Base-by-base conservation (phyloP, 2,797 vertebrate species). In the Sebastes taczanowskii region DNA sequence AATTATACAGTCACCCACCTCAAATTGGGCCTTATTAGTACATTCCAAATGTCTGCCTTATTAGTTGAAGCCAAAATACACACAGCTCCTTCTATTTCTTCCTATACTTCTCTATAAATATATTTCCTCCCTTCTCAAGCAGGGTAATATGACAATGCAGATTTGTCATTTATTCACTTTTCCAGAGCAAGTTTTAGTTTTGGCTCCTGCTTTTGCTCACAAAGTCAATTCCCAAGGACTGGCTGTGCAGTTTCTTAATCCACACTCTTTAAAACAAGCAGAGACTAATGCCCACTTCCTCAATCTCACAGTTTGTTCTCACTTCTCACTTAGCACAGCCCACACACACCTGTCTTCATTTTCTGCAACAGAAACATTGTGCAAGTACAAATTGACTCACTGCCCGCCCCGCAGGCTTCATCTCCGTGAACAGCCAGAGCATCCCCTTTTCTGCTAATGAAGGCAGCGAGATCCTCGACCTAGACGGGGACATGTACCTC, bases 401-500 rank as follows among this genome's bases (percentile, higher is more conserved):
- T 60, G 69, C 52, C 63, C 68, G 64, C 71, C 84, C 86, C 8
- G 27, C 92, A 97, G 96, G 96, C 73, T 97, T 97, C 72, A 97
- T 98, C 91, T 98, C 97, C 0, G 97, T 98, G 55, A 98, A 99
- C 90, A 96, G 97, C 93, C 96, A 97, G 85, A 97, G 96, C 93
- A 89, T 96, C 2, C 97, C 97, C 0, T 99, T 98, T 90, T 91
- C 97, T 52, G 96, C 97, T 59, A 97, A 97, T 0, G 98, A 98
- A 68, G 98, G 98, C 86, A 97, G 97, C 0, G 98, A 99, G 95
- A 94, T 98, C 86, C 94, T 99, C 38, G 98, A 98, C 92, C 94
- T 99, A 77, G 97, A 98, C 49, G 96, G 97, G 0, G 97, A 98
- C 87, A 97, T 99, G 93, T 99, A 97, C 86, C 96, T 99, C 14